Percentiles rank a stretch among this genome's conserved stretches.
These are phyloP conservation scores for human DNA, from an alignment of 2,113 vertebrate genomes.

Conservation along the genomic window GRCh38 chr11:60320001-60320500, in stretches of 20 bases:
- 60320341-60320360: too few species aligned
- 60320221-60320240: background rate
- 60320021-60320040: background rate
- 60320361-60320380: too few species aligned
- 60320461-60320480: background rate
- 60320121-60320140: background rate
- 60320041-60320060: background rate
- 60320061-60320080: background rate
- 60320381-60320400: background rate
- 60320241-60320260: background rate
- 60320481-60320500: background rate
- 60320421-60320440: background rate
- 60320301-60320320: background rate
- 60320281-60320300: background rate
- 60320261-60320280: background rate
- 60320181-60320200: background rate
- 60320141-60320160: background rate
- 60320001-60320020: background rate
- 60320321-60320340: background rate
- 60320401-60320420: background rate
- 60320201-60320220: background rate
- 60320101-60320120: background rate
- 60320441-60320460: background rate
- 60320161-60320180: background rate
- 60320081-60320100: background rate